Evolutionary conservation across 2,888 invertebrate genomes (phyloP), one percentile per base, ranked within the genome.

Genomic region (Chrysolina americana): DNA sequence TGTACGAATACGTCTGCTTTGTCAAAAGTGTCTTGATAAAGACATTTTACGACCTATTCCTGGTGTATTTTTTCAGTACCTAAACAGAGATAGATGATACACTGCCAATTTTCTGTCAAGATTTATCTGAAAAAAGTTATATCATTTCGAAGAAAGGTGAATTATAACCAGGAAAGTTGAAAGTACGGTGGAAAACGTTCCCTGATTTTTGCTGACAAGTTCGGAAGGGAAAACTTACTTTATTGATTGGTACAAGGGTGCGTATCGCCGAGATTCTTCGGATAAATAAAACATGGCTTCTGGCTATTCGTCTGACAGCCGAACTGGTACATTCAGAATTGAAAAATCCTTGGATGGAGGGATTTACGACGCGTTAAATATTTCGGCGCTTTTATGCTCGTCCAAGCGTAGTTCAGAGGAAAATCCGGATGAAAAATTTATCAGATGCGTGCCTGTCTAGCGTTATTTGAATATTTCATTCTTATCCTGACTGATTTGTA

Each of bases 211-310:
- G 36, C 59, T 59, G 59, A 59, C 59, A 59, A 59, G 59, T 59
- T n/a, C n/a, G 59, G 23, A 36, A 59, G 59, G 59, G 59, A 59
- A 59, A 36, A 59, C 23, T 56, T 56, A 23, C 17, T 21, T 59
- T 59, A 59, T 59, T 59, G 59, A 59, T 59, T 59, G 68, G 63
- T 64, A 41, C 66, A 68, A 65, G 74, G 73, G 72, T 69, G 65
- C 63, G 69, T 71, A 68, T 71, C 65, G 62, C 19, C 63, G 71
- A 77, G 70, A 74, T 74, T 68, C 72, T 62, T 68, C 62, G 71
- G 74, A 76, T 78, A 78, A 78, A 78, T 78, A 76, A 78, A 76
- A 76, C 76, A 76, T 76, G 47, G 77, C 75, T 70, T 48, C 41
- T 36, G 71, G 72, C 70, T 23, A 36, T 62, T 65, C 62, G 70